Evolutionary conservation across 1,140 invertebrate species (phyloP).

Genomic region (Tachypleus tridentatus): DNA sequence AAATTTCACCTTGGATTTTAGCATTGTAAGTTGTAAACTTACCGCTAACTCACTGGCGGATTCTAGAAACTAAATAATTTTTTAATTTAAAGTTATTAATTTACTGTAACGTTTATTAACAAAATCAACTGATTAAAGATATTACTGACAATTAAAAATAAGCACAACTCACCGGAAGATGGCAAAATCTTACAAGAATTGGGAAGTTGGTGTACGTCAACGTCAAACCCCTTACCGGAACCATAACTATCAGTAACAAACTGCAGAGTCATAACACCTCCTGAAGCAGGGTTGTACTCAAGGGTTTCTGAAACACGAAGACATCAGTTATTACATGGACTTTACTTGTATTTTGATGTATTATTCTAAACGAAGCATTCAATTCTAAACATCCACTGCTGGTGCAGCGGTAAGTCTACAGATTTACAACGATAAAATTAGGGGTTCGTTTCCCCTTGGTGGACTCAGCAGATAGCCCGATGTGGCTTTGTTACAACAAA

Average conservation of each 20-base stretch:
- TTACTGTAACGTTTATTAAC: background rate
- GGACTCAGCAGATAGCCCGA: slow-evolving; percentile 5
- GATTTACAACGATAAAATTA: background rate
- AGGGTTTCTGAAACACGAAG: slow-evolving; percentile 15
- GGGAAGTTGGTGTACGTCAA: slow-evolving; percentile 18
- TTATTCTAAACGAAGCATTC: background rate
- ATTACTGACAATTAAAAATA: too few relatives aligned
- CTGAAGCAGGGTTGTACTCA: slow-evolving; percentile 15
- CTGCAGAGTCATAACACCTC: slow-evolving; percentile 16
- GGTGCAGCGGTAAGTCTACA: background rate
- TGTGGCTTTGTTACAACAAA: too few relatives aligned
- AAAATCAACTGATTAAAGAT: too few relatives aligned
- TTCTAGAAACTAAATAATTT: too few relatives aligned
- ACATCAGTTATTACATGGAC: background rate
- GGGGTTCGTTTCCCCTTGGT: slow-evolving; percentile 15
- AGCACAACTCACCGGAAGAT: slow-evolving; percentile 6
- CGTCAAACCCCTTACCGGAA: slow-evolving; percentile 22
- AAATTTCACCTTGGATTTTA: too few relatives aligned
- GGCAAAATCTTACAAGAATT: slow-evolving; percentile 21
- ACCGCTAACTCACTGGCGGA: too few relatives aligned
- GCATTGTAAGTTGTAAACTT: too few relatives aligned
- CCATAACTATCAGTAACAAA: slow-evolving; percentile 22
- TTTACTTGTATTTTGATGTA: background rate
- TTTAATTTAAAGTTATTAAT: too few relatives aligned
- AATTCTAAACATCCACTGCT: background rate